Percentiles rank a stretch among this genome's conserved stretches.
phyloP scores from a whole-genome alignment of 1,140 invertebrate species.

The Brachionus koreanus region DNA sequence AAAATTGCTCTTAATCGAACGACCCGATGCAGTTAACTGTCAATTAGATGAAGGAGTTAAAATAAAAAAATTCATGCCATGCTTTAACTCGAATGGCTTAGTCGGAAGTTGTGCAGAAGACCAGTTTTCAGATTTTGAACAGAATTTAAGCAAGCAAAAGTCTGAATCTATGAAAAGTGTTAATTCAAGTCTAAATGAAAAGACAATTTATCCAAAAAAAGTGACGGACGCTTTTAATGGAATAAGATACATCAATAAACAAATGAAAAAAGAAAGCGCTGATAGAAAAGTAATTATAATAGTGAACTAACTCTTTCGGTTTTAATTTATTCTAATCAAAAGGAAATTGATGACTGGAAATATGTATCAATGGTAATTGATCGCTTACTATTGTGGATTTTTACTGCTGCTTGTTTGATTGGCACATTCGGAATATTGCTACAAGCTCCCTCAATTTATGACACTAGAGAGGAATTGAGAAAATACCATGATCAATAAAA shows the following conservation, averaged over 20 bases:
- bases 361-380: constrained; percentile 99
- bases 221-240: constrained; percentile 36
- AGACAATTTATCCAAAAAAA: constrained; percentile 25
- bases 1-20: constrained; percentile 59
- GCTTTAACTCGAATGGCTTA: constrained; percentile 28
- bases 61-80: constrained; percentile 49
- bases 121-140: constrained; percentile 45
- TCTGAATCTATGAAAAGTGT: constrained; percentile 13
- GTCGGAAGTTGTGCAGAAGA: neutral
- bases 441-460: constrained; percentile 68
- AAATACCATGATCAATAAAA: neutral
- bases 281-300: constrained; percentile 20
- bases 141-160: constrained; percentile 51
- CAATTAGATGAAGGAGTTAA: neutral
- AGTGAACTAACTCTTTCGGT: neutral
- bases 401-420: constrained; percentile 84
- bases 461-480: constrained; percentile 22
- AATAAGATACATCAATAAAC: constrained; percentile 19
- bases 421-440: constrained; percentile 76
- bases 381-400: constrained; percentile 92
- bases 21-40: neutral
- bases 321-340: neutral
- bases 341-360: constrained; percentile 77
- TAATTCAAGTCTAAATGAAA: neutral
- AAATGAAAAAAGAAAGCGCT: constrained; percentile 43